Evolutionary conservation across 2,888 invertebrate species (phyloP).

Genomic region (Mesorhabditis sp.): DNA sequence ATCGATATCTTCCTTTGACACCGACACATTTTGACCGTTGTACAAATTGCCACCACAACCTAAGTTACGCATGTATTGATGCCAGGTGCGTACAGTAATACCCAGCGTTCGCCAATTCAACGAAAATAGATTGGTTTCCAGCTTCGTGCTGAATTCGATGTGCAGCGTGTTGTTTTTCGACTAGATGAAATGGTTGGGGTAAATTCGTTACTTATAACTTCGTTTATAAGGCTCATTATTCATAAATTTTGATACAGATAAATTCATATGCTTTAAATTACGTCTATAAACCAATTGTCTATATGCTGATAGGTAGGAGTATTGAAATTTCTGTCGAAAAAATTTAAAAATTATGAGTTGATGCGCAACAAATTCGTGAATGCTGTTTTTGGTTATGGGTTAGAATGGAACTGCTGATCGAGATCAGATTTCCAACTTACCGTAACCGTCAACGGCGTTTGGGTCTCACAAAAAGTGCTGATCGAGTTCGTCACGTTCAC

Average conservation of each 20-base stretch:
- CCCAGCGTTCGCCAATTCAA: constrained; percentile 48
- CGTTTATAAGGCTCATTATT: too few relatives aligned
- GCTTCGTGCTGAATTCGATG: constrained; percentile 28
- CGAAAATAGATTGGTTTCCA: constrained; percentile 51
- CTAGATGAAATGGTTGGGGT: constrained; percentile 4
- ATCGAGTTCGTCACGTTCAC: constrained; percentile 21
- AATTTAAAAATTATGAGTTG: too few relatives aligned
- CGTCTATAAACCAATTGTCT: too few relatives aligned
- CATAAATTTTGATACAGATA: too few relatives aligned
- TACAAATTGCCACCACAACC: constrained; percentile 47
- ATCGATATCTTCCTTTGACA: constrained; percentile 27
- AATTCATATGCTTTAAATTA: too few relatives aligned
- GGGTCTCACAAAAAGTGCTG: constrained; percentile 19
- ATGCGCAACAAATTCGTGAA: too few relatives aligned
- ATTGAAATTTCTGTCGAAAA: too few relatives aligned
- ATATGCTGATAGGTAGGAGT: too few relatives aligned
- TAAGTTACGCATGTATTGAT: constrained; percentile 8
- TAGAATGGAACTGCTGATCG: too few relatives aligned
- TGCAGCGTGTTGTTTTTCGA: constrained; percentile 30
- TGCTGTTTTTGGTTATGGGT: too few relatives aligned
- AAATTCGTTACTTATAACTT: too few relatives aligned
- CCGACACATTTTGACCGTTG: constrained; percentile 22
- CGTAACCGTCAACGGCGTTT: constrained; percentile 17
- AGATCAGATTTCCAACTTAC: constrained; percentile 7
- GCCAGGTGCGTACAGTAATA: not conserved